Conservation (phyloP, 2,113 vertebrate genomes). For the Cynoglossus semilaevis region DNA sequence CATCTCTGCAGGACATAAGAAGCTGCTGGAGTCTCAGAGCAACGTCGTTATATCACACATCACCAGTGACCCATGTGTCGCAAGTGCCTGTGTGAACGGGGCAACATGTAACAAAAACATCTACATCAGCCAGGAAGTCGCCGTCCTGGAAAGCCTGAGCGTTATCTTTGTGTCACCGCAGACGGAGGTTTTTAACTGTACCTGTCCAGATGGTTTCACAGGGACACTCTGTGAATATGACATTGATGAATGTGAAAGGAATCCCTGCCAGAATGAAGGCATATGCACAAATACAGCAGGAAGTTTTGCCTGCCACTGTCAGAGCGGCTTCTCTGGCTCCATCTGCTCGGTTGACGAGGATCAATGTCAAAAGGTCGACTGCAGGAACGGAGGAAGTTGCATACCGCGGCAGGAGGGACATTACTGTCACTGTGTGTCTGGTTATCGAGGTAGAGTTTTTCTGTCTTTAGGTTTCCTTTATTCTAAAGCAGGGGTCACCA, state of each 20-base stretch:
- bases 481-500: too few relatives aligned
- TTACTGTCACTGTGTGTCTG: constrained; percentile 67
- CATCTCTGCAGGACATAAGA: constrained; percentile 70
- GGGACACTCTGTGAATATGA: constrained; percentile 73
- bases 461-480: background rate
- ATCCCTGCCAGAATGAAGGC: constrained; percentile 68
- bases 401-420: constrained; percentile 56
- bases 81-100: constrained; percentile 68
- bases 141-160: constrained; percentile 66
- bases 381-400: constrained; percentile 74
- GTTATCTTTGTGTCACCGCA: constrained; percentile 76
- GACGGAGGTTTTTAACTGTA: constrained; percentile 72
- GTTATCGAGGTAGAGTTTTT: constrained; percentile 70
- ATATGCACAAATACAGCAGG: constrained; percentile 72
- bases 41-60: constrained; percentile 73
- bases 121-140: constrained; percentile 66
- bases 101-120: constrained; percentile 72
- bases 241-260: constrained; percentile 69
- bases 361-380: constrained; percentile 67
- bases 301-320: constrained; percentile 71
- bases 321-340: constrained; percentile 59
- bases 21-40: constrained; percentile 69
- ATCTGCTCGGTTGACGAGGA: constrained; percentile 64
- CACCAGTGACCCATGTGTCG: constrained; percentile 72
- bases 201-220: constrained; percentile 64